A percentile compares a stretch with the other conserved stretches of the same genome.
phyloP scores from a whole-genome alignment of 1,140 invertebrate genomes.

The Aphelinus certus region DNA sequence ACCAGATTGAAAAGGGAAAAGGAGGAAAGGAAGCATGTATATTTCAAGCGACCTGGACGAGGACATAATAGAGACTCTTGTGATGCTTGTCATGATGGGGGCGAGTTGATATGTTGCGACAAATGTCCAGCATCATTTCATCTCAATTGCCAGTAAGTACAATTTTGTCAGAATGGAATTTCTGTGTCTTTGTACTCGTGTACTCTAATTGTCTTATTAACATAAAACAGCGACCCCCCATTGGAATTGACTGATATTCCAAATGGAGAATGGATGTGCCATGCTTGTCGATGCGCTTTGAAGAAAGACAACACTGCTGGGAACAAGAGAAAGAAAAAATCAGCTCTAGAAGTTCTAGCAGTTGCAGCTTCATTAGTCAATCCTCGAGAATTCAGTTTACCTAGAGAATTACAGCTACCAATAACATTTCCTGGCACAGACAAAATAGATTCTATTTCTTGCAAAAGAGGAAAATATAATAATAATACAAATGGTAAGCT shows the following conservation, averaged over 20 bases:
- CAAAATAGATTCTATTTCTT: conserved; percentile 65
- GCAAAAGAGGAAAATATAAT: conserved; percentile 57
- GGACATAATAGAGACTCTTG: conserved; percentile 94
- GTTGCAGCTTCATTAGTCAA: conserved; percentile 84
- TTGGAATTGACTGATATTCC: conserved; percentile 88
- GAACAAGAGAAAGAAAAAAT: conserved; percentile 65
- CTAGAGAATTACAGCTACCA: conserved; percentile 80
- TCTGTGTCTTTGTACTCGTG: neutral
- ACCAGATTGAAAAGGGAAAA: conserved; percentile 71
- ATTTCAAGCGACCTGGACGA: conserved; percentile 85
- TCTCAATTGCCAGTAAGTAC: conserved; percentile 88
- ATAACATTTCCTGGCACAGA: conserved; percentile 85
- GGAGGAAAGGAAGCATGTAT: conserved; percentile 76
- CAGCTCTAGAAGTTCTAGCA: conserved; percentile 78
- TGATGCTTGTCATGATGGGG: conserved; percentile 91
- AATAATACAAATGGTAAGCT: conserved; percentile 24
- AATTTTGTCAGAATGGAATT: conserved; percentile 8
- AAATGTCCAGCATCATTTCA: conserved; percentile 95
- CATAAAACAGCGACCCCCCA: conserved; percentile 80
- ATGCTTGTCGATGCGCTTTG: conserved; percentile 73
- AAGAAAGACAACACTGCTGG: conserved; percentile 55
- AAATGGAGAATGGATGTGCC: conserved; percentile 90
- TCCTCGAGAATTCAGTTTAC: conserved; percentile 88
- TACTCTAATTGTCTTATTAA: conserved; percentile 5
- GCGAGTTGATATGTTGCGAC: conserved; percentile 95